Evolutionary conservation across 2,888 invertebrate species (phyloP).

Genomic region (Caenorhabditis auriculariae): DNA sequence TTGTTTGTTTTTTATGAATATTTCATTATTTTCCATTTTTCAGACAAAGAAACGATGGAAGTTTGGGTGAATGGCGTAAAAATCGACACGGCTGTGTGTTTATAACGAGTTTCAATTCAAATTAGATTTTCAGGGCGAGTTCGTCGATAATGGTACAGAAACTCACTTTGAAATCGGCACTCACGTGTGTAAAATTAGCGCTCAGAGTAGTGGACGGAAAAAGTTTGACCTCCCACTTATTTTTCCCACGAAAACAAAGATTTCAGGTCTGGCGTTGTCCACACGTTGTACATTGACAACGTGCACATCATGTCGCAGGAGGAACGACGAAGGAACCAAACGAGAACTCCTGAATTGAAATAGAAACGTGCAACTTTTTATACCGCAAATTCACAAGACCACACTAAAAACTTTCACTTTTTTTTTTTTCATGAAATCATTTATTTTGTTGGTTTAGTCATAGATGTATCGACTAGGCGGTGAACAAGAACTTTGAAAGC

Average conservation of each 20-base stretch:
- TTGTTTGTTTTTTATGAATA: slow-evolving; percentile 1
- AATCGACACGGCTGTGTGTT: slow-evolving; percentile 72
- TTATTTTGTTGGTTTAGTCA: no score
- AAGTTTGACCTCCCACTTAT: no score
- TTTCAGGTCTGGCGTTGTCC: slow-evolving; percentile 68
- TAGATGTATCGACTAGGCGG: no score
- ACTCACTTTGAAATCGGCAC: slow-evolving; percentile 74
- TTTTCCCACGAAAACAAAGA: background rate
- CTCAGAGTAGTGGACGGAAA: slow-evolving; percentile 34
- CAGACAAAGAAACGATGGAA: slow-evolving; percentile 77
- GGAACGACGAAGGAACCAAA: no score
- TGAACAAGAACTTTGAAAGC: no score
- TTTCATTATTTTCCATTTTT: slow-evolving; percentile 49
- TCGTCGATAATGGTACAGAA: slow-evolving; percentile 82
- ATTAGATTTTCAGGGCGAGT: slow-evolving; percentile 72
- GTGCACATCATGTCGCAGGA: slow-evolving; percentile 4
- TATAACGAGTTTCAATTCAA: slow-evolving; percentile 1
- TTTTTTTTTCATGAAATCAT: no score
- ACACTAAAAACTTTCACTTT: no score
- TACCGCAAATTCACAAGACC: no score
- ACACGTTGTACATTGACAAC: slow-evolving; percentile 51
- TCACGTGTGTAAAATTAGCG: slow-evolving; percentile 51
- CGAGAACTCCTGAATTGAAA: no score
- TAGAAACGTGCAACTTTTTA: no score
- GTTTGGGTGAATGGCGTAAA: slow-evolving; percentile 78